A percentile compares a stretch with the other conserved stretches of the same genome.
These are phyloP conservation scores for Trichogramma evanescens DNA, from an alignment of 2,888 invertebrate genomes.

Conservation along the genomic window DNA sequence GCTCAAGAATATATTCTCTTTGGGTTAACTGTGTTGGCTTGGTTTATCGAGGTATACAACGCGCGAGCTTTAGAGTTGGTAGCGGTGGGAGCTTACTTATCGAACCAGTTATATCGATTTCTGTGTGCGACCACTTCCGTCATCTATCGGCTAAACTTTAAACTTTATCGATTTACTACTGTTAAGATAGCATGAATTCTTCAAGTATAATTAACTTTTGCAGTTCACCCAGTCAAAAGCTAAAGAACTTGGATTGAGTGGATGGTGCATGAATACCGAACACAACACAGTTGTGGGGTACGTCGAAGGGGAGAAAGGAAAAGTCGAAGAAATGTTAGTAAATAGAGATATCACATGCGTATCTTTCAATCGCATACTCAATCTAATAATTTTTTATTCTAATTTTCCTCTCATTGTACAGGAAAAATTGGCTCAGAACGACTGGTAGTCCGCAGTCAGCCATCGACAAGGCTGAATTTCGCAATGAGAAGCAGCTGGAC, in stretches of 20 bases:
- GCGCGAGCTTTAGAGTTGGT: neutral
- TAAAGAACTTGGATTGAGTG: constrained; percentile 57
- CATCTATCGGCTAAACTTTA: neutral
- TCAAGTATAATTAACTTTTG: constrained; percentile 19
- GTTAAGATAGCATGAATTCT: neutral
- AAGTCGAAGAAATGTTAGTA: constrained; percentile 60
- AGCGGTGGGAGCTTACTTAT: neutral
- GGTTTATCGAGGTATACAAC: neutral
- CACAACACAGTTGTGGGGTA: constrained; percentile 62
- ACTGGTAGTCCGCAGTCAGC: constrained; percentile 69
- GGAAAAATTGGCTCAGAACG: constrained; percentile 57
- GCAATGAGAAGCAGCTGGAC: constrained; percentile 55
- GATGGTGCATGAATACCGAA: constrained; percentile 69
- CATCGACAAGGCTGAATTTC: constrained; percentile 68
- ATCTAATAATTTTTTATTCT: neutral
- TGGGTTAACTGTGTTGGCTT: too few species aligned
- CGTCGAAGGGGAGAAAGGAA: constrained; percentile 57
- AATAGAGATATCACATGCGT: neutral
- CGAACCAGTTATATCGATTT: neutral
- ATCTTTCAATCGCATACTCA: neutral
- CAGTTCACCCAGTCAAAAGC: constrained; percentile 64
- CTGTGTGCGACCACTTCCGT: too few species aligned
- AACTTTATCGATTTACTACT: neutral
- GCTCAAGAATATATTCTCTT: too few species aligned
- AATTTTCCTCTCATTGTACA: constrained; percentile 26